phyloP scores from a whole-genome alignment of 1,140 invertebrate genomes.

The Meloidogyne chitwoodi region DNA sequence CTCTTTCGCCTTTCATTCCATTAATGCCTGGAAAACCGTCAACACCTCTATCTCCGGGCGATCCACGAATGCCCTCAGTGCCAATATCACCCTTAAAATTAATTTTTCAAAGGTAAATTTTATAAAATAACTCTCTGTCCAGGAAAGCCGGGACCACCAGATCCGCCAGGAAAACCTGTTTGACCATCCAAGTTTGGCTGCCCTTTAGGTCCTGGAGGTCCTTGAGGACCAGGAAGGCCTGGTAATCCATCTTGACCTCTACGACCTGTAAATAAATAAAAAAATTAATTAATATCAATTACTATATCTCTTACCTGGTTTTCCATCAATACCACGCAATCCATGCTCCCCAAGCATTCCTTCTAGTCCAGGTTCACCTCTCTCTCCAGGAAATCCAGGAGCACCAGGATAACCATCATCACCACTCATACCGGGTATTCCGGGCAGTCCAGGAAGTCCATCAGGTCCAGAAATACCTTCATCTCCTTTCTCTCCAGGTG shows the following conservation, averaged over 20 bases:
- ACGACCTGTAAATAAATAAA: constrained; percentile 26
- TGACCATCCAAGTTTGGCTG: constrained; percentile 28
- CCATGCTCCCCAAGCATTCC: constrained; percentile 56
- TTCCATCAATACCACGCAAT: constrained; percentile 52
- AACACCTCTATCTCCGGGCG: constrained; percentile 20
- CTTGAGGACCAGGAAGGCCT: constrained; percentile 41
- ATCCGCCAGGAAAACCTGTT: constrained; percentile 33
- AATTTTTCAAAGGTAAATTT: background rate
- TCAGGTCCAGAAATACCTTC: constrained; percentile 23
- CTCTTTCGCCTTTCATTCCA: constrained; percentile 29
- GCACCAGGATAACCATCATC: constrained; percentile 63
- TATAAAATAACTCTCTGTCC: constrained; percentile 5
- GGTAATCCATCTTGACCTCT: constrained; percentile 37
- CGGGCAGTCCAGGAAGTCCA: constrained; percentile 18
- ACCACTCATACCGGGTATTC: constrained; percentile 66
- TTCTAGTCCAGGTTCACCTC: constrained; percentile 50
- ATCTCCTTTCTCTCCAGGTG: constrained; percentile 16
- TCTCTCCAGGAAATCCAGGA: constrained; percentile 63
- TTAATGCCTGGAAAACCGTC: constrained; percentile 30
- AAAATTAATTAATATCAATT: constrained; percentile 16
- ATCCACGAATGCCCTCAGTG: constrained; percentile 19
- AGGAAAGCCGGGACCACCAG: constrained; percentile 35
- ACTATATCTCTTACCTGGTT: constrained; percentile 30
- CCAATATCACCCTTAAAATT: constrained; percentile 13
- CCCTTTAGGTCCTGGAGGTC: constrained; percentile 39